Evolutionary conservation across 2,888 invertebrate species (phyloP).

Genomic region (Drosophila demipolita): DNA sequence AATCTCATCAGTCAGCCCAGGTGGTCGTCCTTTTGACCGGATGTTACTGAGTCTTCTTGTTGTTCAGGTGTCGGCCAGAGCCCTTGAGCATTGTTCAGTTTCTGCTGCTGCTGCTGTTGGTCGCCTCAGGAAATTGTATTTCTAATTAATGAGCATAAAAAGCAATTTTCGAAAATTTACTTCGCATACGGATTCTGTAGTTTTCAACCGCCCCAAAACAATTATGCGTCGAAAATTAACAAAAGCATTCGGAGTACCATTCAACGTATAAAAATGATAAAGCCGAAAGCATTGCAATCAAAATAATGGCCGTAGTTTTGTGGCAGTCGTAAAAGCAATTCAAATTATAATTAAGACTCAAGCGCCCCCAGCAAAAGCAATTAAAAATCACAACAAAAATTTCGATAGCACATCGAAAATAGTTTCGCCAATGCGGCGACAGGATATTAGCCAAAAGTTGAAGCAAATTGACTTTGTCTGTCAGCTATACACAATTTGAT

Average conservation of each 20-base stretch:
- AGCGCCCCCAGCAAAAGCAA: slow-evolving; percentile 68
- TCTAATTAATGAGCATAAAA: slow-evolving; percentile 77
- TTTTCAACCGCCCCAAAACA: slow-evolving; percentile 49
- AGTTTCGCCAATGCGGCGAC: slow-evolving; percentile 70
- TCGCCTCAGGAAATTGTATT: slow-evolving; percentile 62
- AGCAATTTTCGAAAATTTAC: slow-evolving; percentile 63
- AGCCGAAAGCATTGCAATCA: slow-evolving; percentile 56
- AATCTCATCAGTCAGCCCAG: slow-evolving; percentile 74
- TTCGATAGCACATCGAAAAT: slow-evolving; percentile 63
- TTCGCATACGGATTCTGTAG: slow-evolving; percentile 54
- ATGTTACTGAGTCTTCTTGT: slow-evolving; percentile 65
- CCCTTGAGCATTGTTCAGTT: slow-evolving; percentile 54
- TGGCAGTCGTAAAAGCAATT: slow-evolving; percentile 68
- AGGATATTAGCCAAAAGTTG: slow-evolving; percentile 75
- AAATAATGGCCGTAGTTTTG: slow-evolving; percentile 65
- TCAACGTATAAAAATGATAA: slow-evolving; percentile 23
- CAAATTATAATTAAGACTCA: slow-evolving; percentile 72
- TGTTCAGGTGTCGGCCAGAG: slow-evolving; percentile 66
- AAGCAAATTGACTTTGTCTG: slow-evolving; percentile 65
- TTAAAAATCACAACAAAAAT: slow-evolving; percentile 68
- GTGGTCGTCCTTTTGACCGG: slow-evolving; percentile 68
- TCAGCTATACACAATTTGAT: slow-evolving; percentile 36
- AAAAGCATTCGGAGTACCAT: slow-evolving; percentile 21
- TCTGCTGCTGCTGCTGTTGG: slow-evolving; percentile 21
- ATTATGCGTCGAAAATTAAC: slow-evolving; percentile 55